A percentile compares a stretch with the other conserved stretches of the same genome.
Conservation (phyloP, 2,113 vertebrate genomes). For the Odontesthes bonariensis region DNA sequence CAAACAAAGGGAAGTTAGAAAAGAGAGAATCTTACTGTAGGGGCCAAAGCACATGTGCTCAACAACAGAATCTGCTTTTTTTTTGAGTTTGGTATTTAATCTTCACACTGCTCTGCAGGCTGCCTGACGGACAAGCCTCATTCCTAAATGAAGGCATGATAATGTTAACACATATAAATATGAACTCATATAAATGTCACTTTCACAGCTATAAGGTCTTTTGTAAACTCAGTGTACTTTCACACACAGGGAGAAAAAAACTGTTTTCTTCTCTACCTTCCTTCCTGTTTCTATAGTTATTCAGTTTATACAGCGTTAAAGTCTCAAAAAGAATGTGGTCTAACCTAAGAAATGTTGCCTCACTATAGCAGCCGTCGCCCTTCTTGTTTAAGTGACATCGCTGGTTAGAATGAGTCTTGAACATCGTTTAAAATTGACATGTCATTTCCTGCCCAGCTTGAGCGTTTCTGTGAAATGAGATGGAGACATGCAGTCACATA, state of each 20-base stretch:
- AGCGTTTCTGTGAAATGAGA: not conserved
- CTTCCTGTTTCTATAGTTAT: conserved; percentile 13
- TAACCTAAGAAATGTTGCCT: not conserved
- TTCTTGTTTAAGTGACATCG: not conserved
- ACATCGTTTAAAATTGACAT: not conserved
- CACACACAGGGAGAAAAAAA: not conserved
- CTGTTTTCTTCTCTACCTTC: accelerated
- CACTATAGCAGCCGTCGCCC: not conserved
- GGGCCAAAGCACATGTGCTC: not conserved
- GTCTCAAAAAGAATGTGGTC: not conserved
- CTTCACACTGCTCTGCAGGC: not conserved
- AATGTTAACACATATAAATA: not conserved
- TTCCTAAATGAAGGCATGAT: not conserved
- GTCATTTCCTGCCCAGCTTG: conserved; percentile 30
- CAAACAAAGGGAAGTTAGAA: not conserved
- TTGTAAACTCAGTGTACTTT: not conserved
- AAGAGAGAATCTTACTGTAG: not conserved
- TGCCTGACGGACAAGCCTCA: not conserved
- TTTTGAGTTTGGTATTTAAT: not conserved
- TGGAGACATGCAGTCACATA: not conserved
- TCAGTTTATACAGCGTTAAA: not conserved
- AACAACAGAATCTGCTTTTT: not conserved
- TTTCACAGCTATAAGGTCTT: not conserved
- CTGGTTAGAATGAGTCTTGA: not conserved
- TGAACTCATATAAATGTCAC: not conserved